phyloP scores from a whole-genome alignment of 2,888 invertebrate species.

The Petrolisthes cinctipes region DNA sequence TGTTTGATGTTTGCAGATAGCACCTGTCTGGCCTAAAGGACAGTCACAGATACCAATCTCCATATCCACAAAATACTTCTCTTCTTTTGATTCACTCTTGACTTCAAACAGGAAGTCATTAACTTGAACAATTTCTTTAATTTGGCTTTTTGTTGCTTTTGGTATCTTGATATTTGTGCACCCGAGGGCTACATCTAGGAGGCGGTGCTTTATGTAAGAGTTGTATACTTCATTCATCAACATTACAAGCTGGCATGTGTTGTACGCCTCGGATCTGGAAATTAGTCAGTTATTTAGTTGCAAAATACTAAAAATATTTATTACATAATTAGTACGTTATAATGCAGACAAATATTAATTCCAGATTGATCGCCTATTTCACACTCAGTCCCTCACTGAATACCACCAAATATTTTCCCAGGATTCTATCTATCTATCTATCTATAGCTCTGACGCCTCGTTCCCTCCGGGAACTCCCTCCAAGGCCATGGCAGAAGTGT shows the following conservation, averaged over 20 bases:
- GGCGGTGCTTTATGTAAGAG: not conserved
- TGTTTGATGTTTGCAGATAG: too few species aligned
- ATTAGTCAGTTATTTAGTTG: not conserved
- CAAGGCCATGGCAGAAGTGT: too few species aligned
- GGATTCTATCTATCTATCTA: too few species aligned
- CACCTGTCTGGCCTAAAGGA: too few species aligned
- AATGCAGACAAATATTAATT: not conserved
- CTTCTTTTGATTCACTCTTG: too few species aligned
- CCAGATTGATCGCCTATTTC: not conserved
- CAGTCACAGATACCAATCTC: too few species aligned
- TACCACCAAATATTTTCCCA: too few species aligned
- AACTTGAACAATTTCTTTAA: not conserved
- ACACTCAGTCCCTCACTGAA: too few species aligned
- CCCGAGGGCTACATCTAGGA: not conserved
- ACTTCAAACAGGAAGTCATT: too few species aligned
- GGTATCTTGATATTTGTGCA: not conserved
- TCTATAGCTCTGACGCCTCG: too few species aligned
- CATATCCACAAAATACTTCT: too few species aligned
- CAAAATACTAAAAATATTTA: not conserved
- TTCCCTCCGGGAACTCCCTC: too few species aligned
- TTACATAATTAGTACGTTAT: not conserved
- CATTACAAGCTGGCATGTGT: slow-evolving; percentile 31
- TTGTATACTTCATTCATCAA: slow-evolving; percentile 12
- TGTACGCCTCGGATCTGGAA: slow-evolving; percentile 21
- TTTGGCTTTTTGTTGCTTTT: not conserved